Conservation (phyloP, 2,113 vertebrate genomes). For the Lepidiolamprologus cunningtoni region DNA sequence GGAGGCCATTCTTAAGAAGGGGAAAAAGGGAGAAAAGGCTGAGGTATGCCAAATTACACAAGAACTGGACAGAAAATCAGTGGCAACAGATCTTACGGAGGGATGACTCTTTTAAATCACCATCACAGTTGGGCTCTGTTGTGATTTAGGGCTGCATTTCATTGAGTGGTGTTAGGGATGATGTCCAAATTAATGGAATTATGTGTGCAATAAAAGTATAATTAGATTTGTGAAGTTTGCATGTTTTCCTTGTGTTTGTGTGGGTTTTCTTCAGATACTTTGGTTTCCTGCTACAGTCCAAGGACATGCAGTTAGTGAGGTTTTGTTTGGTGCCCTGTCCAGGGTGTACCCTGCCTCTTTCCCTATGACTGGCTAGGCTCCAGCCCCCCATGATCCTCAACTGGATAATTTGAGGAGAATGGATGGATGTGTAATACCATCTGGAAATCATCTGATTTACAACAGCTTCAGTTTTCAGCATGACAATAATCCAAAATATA, state of each 20-base stretch:
- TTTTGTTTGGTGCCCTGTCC: not conserved
- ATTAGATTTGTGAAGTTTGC: not conserved
- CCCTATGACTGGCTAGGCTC: not conserved
- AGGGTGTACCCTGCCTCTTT: not conserved
- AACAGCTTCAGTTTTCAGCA: not conserved
- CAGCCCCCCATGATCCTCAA: not conserved
- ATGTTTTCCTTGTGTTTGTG: not conserved
- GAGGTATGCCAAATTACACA: not conserved
- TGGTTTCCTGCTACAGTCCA: not conserved
- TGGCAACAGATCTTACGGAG: not conserved
- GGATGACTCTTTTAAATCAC: not conserved
- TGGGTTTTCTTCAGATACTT: not conserved
- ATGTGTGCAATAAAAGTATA: not conserved
- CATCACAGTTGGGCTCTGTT: not conserved
- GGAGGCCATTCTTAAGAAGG: not conserved
- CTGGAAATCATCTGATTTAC: not conserved
- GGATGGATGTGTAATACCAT: not conserved
- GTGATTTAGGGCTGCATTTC: not conserved
- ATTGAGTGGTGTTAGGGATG: not conserved
- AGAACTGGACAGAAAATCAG: not conserved
- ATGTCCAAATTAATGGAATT: not conserved
- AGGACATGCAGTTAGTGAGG: not conserved
- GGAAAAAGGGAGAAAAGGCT: not conserved
- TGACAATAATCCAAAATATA: not conserved
- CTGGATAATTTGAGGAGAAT: not conserved